Conservation (phyloP, 2,113 vertebrate genomes). For the Dicentrarchus labrax region DNA sequence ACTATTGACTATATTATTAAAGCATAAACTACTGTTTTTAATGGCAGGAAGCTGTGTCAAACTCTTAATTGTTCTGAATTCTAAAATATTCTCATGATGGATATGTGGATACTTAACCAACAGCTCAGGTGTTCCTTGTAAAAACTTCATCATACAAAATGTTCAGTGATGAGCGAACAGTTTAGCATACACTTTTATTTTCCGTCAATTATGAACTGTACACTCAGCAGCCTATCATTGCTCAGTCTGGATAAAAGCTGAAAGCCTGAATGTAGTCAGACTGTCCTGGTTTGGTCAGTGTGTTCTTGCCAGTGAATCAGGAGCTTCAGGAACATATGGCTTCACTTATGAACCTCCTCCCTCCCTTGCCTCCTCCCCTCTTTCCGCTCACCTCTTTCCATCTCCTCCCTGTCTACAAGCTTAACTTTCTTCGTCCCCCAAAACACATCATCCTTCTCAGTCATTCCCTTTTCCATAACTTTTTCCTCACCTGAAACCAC, state of each 20-base stretch:
- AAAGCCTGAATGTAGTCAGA: conserved; percentile 47
- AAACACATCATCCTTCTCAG: neutral
- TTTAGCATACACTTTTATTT: conserved; percentile 26
- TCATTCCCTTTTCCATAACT: neutral
- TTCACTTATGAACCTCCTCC: conserved; percentile 81
- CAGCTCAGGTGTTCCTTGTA: conserved; percentile 5
- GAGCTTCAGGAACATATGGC: conserved; percentile 82
- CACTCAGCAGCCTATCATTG: conserved; percentile 34
- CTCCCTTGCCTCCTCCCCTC: conserved; percentile 52
- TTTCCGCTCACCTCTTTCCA: conserved; percentile 73
- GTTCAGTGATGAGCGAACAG: neutral
- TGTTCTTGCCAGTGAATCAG: conserved; percentile 67
- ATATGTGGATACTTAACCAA: neutral
- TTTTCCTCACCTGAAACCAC: neutral
- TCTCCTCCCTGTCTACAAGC: conserved; percentile 59
- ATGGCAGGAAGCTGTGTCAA: neutral
- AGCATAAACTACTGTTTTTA: neutral
- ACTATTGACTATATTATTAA: neutral
- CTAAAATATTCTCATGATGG: neutral
- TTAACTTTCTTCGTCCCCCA: conserved; percentile 35
- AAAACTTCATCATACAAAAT: neutral
- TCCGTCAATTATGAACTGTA: conserved; percentile 12
- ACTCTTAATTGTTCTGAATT: neutral
- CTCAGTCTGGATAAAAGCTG: conserved; percentile 43
- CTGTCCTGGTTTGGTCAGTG: conserved; percentile 63